Evolutionary conservation across 2,888 invertebrate genomes (phyloP).

Genomic region (Coremacera marginata): DNA sequence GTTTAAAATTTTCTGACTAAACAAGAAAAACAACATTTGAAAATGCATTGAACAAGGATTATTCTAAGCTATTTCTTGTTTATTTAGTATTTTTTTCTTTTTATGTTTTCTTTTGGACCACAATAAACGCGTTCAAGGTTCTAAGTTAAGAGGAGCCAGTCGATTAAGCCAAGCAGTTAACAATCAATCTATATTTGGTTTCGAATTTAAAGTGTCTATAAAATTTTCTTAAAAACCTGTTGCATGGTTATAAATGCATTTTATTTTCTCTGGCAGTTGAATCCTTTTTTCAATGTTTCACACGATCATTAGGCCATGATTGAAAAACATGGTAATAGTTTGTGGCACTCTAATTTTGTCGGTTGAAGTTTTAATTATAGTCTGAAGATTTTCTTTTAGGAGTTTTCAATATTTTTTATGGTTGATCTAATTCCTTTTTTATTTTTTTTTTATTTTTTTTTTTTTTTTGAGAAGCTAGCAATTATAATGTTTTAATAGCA

Average conservation of each 20-base stretch:
- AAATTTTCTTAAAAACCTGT: not conserved
- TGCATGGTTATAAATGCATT: not conserved
- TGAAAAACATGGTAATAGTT: not conserved
- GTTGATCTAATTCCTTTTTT: not conserved
- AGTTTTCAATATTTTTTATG: not conserved
- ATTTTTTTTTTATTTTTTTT: not conserved
- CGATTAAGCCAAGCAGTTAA: constrained; percentile 11
- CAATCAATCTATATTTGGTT: not conserved
- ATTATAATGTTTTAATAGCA: not conserved
- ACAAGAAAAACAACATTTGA: not conserved
- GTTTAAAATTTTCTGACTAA: not conserved
- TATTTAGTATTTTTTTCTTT: no score
- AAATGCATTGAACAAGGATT: no score
- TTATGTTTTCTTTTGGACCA: not conserved
- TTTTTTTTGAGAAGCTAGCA: not conserved
- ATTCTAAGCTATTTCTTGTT: no score
- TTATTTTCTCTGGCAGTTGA: not conserved
- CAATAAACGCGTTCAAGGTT: not conserved
- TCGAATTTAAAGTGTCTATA: not conserved
- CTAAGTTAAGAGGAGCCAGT: not conserved
- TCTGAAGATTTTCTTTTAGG: no score
- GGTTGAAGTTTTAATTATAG: not conserved
- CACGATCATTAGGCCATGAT: not conserved
- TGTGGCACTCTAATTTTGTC: not conserved
- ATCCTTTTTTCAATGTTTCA: not conserved